Evolutionary conservation across 2,113 vertebrate genomes (phyloP), one percentile per base, ranked within the genome.

Genomic region (Eleginops maclovinus): DNA sequence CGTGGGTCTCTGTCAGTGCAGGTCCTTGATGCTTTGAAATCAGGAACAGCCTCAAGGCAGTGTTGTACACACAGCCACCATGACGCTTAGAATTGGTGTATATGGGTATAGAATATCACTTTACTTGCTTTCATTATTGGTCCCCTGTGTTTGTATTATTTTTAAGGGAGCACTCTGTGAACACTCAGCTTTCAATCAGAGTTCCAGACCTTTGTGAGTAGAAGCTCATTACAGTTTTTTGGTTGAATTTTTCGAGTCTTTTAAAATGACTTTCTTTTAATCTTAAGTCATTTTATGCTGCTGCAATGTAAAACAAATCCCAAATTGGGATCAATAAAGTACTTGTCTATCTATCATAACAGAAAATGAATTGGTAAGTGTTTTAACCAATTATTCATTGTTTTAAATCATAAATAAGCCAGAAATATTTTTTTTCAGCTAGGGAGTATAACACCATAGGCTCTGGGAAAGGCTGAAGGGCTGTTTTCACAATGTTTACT

Each of bases 21-120:
- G 62, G 49, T 73, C 86, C 83, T 75, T 81, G 65, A 84, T 87
- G 81, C 81, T 85, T 86, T 80, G 58, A 40, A 90, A 61, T 62
- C 76, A 28, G 36, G 16, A 55, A 61, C 9, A 7, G 59, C 83
- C 74, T 77, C 14, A 22, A 69, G 71, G 76, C 74, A 68, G 47
- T n/a, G 13, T 68, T 53, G 8, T 22, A 31, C 26, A 40, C 4
- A 4, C 19, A 24, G 22, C 16, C 22, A 71, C 14, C 36, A 65
- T 12, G 50, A 55, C 31, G 31, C 21, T 28, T 47, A 63, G 26
- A n/a, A 26, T 36, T 67, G 28, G 61, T 36, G 5, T 36, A 36
- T 36, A 36, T 36, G 16, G 62, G 40, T 60, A 15, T 44, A 55
- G 4, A 49, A 16, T 19, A 71, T 36, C 43, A 59, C 65, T 14